Base-by-base conservation (phyloP, 2,797 vertebrate species). In the Sebastes ruberrimus region DNA sequence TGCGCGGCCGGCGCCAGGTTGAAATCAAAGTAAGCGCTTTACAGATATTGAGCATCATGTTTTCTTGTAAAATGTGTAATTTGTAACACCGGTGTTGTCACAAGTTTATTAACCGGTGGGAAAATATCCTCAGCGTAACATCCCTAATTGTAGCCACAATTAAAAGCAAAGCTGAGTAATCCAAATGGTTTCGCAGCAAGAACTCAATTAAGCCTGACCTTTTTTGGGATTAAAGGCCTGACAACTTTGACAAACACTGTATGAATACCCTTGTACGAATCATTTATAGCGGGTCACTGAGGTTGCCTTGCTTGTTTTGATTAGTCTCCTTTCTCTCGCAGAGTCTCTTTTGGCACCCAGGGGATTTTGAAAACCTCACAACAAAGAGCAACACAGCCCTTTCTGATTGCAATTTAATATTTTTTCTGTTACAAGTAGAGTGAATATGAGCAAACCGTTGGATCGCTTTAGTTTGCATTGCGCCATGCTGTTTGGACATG, bases 161-260 rank as follows among this genome's bases (percentile, higher is more conserved):
- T 22, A 52, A 27, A 28, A 69, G 22, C 71, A 42, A 60, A 60
- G 13, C 10, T 76, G 52, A 7, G 27, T 53, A 59, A 68, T 76
- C 55, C 65, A 77, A 81, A 85, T 74, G 53, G 76, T 70, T 73
- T 78, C 32, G 23, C 55, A 16, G 55, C 9, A 53, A 78, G 52
- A 75, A 70, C 78, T 89, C 66, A 85, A 82, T 87, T 80, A 81
- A 73, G 46, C 42, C 56, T 73, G 80, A 85, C 81, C 73, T 82
- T 86, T 75, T 72, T 81, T 79, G 42, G 78, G 70, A 86, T 81
- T 85, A 80, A 68, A 74, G 23, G 49, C 66, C 28, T 71, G 87
- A 81, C 80, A 77, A 49, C 67, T 80, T 84, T 75, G 71, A 90
- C 67, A 76, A 83, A 80, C 73, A 72, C 32, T 53, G 28, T 49